Evolutionary conservation across 1,140 invertebrate species (phyloP), one percentile per base, ranked within the genome.

Genomic region (Mamestra configurata): DNA sequence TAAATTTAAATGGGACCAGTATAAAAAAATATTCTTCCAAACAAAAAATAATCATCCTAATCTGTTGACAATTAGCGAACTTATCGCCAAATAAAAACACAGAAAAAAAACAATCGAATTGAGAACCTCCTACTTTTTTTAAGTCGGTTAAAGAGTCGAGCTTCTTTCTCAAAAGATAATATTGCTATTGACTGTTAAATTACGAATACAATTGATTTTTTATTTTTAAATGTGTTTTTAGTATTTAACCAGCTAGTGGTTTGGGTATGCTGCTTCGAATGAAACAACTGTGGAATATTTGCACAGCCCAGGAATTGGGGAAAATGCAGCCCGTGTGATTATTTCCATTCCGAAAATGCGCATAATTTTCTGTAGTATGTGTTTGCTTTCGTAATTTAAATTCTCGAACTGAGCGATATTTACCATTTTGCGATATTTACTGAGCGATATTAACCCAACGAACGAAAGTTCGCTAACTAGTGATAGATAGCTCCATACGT

Each of bases 351-450:
- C 18, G 20, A 53, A 68, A 78, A 27, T 40, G 49, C 61, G 61
- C 35, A 78, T 70, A 78, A 64, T 77, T 66, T 66, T 20, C 18
- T 57, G 20, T 78, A 40, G 61, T 64, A 20, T 24, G 49, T 40
- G 59, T 77, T n/a, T 66, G 61, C 31, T 31, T 43, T 57, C 35
- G 76, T 78, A 70, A 78, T 78, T 78, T 78, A 59, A 78, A 78
- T 79, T 55, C 57, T 46, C 40, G 6, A 5, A 27, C 13, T n/a
- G 53, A 66, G 35, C n/a, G 35, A 40, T 40, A 64, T 64, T 40
- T 66, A 40, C 35, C 10, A 3, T 66, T 66, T 35, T 6, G 3
- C 18, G 35, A 22, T 40, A 57, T 57, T 22, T 22, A 37, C 15
- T 35, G 35, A 66, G 22, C 55, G 8, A 15, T 27, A 24, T 66